Base-by-base conservation (phyloP, 1,140 invertebrate species). In the Musca vetustissima region DNA sequence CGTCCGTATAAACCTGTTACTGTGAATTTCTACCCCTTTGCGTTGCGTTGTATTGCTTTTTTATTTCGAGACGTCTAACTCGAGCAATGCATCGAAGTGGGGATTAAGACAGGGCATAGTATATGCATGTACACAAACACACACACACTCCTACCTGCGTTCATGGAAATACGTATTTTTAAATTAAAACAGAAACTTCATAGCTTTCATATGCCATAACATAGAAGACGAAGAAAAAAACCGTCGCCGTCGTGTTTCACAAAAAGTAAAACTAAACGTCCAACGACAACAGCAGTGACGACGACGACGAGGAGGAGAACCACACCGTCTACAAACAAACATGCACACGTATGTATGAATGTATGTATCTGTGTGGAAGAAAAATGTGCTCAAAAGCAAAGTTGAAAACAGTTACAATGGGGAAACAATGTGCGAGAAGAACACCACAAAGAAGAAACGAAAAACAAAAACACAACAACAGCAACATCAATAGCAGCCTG, bases 161-260 rank as follows among this genome's bases (percentile, higher is more conserved):
- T 4, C 36, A 43, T 43, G 13, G 36, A 43, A 43, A 43, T 43
- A 43, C 36, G 36, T 43, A 43, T 24, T 61, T 61, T 61, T 36
- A 36, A 36, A 61, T 61, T 61, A 36, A 43, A 61, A 61, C 28
- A 61, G 57, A 61, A 61, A 61, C 57, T 61, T 61, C 57, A 61
- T 61, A 43, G 57, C 57, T 61, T 61, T 61, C 57, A 32, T 61
- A 43, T 61, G 57, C 28, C 15, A 36, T 36, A 61, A 43, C 28
- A 36, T 11, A 43, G 11, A 43, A 43, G 17, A 61, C 36, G 17
- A 61, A 36, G 19, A 61, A 61, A n/a, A 59, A 25, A 15, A 59
- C 28, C 24, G 17, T n/a, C 24, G 32, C 8, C 28, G 19, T 61
- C 57, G 57, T 61, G 57, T 24, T 61, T 61, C 17, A 43, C 36